Conservation (phyloP, 2,113 vertebrate genomes). For the Rhinoptilus africanus region DNA sequence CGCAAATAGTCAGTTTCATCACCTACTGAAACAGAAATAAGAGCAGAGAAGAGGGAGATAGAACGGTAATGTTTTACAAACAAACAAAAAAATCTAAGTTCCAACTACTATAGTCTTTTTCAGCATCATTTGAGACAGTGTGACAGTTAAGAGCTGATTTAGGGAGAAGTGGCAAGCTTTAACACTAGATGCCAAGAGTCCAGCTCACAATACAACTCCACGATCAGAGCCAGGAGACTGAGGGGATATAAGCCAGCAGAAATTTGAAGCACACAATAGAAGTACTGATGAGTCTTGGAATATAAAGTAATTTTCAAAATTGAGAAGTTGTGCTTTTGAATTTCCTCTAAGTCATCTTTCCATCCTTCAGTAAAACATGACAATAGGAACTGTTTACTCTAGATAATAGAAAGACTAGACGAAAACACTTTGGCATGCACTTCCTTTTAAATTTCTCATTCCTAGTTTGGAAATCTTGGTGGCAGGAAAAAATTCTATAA, state of each 20-base stretch:
- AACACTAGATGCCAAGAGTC: neutral
- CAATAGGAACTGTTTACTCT: neutral
- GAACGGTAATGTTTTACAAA: neutral
- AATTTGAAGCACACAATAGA: neutral
- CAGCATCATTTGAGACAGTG: neutral
- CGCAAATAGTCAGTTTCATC: neutral
- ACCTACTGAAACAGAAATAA: neutral
- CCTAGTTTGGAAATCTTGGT: neutral
- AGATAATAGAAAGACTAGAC: neutral
- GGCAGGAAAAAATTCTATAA: neutral
- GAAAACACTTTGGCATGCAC: neutral
- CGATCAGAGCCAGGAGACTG: neutral
- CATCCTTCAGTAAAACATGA: neutral
- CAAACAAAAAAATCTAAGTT: neutral
- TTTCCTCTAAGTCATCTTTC: neutral
- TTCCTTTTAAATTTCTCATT: neutral
- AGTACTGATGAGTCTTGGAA: neutral
- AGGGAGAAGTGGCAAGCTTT: neutral
- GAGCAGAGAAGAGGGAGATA: neutral
- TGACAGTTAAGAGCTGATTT: neutral
- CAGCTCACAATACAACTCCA: neutral
- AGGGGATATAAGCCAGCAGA: neutral
- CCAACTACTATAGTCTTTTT: neutral
- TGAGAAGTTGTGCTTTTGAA: neutral
- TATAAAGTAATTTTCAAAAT: neutral